These are phyloP conservation scores for Silurus asotus DNA, from an alignment of 2,113 vertebrate genomes.

Conservation along the genomic window DNA sequence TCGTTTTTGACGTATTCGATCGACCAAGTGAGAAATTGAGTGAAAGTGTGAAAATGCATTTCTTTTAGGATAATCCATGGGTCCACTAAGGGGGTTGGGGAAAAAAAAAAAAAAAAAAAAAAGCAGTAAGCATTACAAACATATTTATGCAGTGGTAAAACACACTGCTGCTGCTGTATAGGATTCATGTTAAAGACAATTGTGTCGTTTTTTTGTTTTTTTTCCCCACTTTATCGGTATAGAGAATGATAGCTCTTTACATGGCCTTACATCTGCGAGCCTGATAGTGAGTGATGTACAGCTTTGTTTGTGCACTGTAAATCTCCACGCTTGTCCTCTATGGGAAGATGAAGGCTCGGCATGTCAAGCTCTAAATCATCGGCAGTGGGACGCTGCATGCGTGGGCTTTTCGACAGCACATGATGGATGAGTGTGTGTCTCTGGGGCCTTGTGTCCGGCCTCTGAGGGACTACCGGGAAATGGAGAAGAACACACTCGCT, in stretches of 20 bases:
- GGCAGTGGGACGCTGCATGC: slow-evolving; percentile 32
- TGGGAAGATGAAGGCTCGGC: slow-evolving; percentile 42
- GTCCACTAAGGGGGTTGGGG: slow-evolving; percentile 39
- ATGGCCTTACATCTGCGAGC: not conserved
- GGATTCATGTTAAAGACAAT: not conserved
- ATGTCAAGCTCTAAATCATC: slow-evolving; percentile 52
- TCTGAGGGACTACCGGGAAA: slow-evolving; percentile 50
- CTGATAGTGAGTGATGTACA: slow-evolving; percentile 41
- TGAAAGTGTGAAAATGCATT: slow-evolving; percentile 55
- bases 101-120: slow-evolving; percentile 9
- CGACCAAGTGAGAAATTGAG: slow-evolving; percentile 63
- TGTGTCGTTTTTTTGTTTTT: not conserved
- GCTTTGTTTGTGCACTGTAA: slow-evolving; percentile 43
- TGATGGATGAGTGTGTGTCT: slow-evolving; percentile 58
- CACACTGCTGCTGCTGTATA: not conserved
- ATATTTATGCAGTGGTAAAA: not conserved
- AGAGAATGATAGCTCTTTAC: slow-evolving; percentile 32
- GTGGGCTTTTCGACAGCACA: slow-evolving; percentile 42
- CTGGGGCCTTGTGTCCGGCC: slow-evolving; percentile 40
- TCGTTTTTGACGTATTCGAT: slow-evolving; percentile 59
- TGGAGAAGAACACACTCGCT: slow-evolving; percentile 48
- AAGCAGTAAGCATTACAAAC: not conserved
- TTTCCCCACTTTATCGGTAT: not conserved
- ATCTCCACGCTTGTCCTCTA: slow-evolving; percentile 46
- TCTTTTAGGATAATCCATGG: slow-evolving; percentile 53